Evolutionary conservation across 2,113 vertebrate genomes (phyloP).

Genomic region (Galemys pyrenaicus): DNA sequence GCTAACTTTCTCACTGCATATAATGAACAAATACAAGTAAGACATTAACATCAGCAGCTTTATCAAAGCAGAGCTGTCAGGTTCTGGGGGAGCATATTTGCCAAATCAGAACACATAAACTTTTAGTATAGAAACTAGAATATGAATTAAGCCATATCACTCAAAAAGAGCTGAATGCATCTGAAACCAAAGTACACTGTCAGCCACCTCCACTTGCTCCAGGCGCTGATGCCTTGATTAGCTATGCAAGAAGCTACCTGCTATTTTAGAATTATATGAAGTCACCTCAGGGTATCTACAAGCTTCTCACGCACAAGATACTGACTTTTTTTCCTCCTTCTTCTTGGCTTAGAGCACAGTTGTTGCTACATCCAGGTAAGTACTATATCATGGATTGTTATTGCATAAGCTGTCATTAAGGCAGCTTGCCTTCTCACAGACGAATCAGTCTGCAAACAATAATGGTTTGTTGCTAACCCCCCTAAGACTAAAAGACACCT

Average conservation of each 20-base stretch:
- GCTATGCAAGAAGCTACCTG: constrained; percentile 92
- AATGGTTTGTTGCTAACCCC: constrained; percentile 84
- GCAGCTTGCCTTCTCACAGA: constrained; percentile 82
- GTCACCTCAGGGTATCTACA: constrained; percentile 88
- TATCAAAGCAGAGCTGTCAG: constrained; percentile 66
- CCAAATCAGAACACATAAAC: constrained; percentile 80
- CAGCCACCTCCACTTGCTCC: constrained; percentile 88
- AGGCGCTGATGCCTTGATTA: constrained; percentile 90
- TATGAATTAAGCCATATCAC: constrained; percentile 85
- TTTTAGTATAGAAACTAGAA: constrained; percentile 81
- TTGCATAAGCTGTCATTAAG: constrained; percentile 89
- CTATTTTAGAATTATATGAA: constrained; percentile 89
- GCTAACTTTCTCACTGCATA: constrained; percentile 32
- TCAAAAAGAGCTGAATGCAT: constrained; percentile 87
- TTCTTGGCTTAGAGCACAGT: constrained; percentile 85
- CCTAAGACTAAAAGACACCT: constrained; percentile 77
- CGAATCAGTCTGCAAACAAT: constrained; percentile 84
- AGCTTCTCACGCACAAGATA: constrained; percentile 91
- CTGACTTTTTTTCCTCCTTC: constrained; percentile 77
- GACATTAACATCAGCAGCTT: constrained; percentile 53
- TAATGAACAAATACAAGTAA: constrained; percentile 63
- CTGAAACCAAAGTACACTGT: constrained; percentile 87
- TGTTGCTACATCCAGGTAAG: constrained; percentile 86
- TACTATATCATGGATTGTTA: constrained; percentile 86
- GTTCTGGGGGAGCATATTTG: constrained; percentile 61